A percentile compares a stretch with the other conserved stretches of the same genome.
These are phyloP conservation scores for Dichetophora obliterata DNA, from an alignment of 2,888 invertebrate species.

Conservation along the genomic window DNA sequence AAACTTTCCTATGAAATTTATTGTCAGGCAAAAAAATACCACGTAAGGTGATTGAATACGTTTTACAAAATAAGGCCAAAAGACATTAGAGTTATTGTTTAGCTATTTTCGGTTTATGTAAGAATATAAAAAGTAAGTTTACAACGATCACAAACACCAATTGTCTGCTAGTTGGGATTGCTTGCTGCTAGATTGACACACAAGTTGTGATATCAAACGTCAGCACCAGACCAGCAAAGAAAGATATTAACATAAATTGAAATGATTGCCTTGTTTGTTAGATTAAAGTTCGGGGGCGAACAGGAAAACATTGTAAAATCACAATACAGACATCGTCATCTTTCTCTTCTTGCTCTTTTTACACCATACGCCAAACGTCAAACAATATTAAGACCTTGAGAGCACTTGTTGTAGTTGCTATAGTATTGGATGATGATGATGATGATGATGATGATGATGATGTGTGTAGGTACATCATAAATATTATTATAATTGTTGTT, in stretches of 20 bases:
- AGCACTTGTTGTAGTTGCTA: constrained; percentile 15
- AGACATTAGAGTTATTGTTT: no score
- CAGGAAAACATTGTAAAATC: background rate
- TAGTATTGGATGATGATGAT: background rate
- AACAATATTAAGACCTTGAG: constrained; percentile 23
- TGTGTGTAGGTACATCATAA: background rate
- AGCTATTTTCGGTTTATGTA: no score
- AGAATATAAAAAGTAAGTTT: background rate
- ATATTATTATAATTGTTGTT: constrained; percentile 14
- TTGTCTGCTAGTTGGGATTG: background rate
- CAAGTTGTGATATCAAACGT: background rate
- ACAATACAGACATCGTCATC: no score
- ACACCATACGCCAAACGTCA: background rate
- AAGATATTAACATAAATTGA: constrained; percentile 31
- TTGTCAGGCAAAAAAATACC: no score
- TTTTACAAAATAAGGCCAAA: no score
- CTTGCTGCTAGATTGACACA: background rate
- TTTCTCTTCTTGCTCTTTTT: background rate
- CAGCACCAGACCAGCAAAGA: background rate
- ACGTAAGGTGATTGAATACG: no score
- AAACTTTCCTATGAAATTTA: no score
- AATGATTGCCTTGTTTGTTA: constrained; percentile 21
- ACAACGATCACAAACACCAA: background rate
- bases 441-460: no score
- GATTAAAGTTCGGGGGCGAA: background rate